Base-by-base conservation (phyloP, 2,888 invertebrate species). In the Serripes groenlandicus region DNA sequence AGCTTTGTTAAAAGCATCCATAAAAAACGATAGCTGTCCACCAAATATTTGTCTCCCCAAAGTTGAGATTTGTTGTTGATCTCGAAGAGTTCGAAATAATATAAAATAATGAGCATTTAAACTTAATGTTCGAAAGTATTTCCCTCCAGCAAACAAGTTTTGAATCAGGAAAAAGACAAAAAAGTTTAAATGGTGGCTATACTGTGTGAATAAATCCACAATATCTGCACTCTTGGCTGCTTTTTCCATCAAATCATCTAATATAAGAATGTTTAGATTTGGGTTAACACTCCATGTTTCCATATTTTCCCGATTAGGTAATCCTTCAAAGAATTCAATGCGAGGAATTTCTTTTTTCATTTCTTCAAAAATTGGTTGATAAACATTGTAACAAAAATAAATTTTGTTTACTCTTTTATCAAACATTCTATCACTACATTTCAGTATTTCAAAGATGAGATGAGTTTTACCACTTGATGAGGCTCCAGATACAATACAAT, bases 331-430 rank as follows among this genome's bases (percentile, higher is more conserved):
- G 26, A 56, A 56, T 26, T 56, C 56, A 11, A 56, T 56, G 56
- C 23, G 21, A n/a, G 56, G 56, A 56, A 56, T 56, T 56, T 56
- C 56, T 3, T n/a, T 26, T 26, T 56, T 56, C 56, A 56, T 56
- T 26, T 56, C 23, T 23, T 56, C 56, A 56, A 56, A 56, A 11
- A 56, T 56, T 26, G 56, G 56, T 56, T 56, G 56, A 56, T 56
- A 56, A 56, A 56, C 26, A 56, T 26, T 74, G 30, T 81, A 87
- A 21, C 79, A 34, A 32, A 56, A 56, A 23, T 56, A 56, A 56
- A 56, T 56, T 26, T 9, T 56, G n/a, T 56, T n/a, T 23, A 56
- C 83, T 32, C 83, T 83, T 28, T 60, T 52, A 54, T 56, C 56
- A 23, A 56, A 56, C 56, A 56, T 56, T 56, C 23, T n/a, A n/a